Base-by-base conservation (phyloP, 2,797 vertebrate species). In the Crenuchus spilurus region DNA sequence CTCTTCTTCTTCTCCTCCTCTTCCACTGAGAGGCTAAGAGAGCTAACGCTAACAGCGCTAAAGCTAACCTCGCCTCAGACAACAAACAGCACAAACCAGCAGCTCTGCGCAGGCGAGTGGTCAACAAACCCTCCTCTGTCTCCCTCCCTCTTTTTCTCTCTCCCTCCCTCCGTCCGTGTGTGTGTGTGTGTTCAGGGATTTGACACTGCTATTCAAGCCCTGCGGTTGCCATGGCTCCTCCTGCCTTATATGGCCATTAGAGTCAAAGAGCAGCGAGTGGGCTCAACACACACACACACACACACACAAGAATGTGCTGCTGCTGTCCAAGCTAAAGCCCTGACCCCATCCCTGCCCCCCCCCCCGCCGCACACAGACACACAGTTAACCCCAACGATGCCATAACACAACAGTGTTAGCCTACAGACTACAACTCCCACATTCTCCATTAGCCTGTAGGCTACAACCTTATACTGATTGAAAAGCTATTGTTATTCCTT, bases 171-270 rank as follows among this genome's bases (percentile, higher is more conserved):
- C 69, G 58, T 79, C 82, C 76, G 77, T 66, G 71, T 78, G 88
- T 87, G 92, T 90, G 85, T 92, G 91, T 92, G 88, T 91, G 92
- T 90, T 92, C 85, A 93, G 92, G 92, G 93, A 94, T 94, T 94
- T 94, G 92, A 94, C 92, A 94, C 92, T 93, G 92, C 92, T 94
- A 94, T 94, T 93, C 92, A 94, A 94, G 91, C 93, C 90, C 91
- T 88, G 84, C 84, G 83, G 95, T 96, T 95, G 92, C 94, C 93
- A 94, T 92, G 95, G 91, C 84, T 74, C 92, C 75, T 87, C 82
- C 90, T 93, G 89, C 94, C 95, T 94, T 95, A 95, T 95, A 95
- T 94, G 95, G 94, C 88, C 91, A 92, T 90, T 78, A 85, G 93
- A 94, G 94, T 95, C 94, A 95, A 93, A 91, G 92, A 94, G 93